Conservation (phyloP, 2,888 invertebrate species). For the Agapostemon virescens region DNA sequence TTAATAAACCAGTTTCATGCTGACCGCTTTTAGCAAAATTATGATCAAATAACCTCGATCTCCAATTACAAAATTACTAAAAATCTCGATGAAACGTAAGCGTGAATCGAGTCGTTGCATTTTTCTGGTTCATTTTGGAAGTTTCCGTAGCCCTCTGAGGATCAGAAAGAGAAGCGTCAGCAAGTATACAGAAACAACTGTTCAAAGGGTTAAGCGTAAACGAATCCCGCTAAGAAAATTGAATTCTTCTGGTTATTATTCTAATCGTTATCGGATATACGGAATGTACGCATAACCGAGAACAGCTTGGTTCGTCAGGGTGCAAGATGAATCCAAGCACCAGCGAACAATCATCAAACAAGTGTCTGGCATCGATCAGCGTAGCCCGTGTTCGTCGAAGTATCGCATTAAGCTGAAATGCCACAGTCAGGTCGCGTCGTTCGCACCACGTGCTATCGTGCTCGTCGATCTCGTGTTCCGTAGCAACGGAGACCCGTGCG, state of each 20-base stretch:
- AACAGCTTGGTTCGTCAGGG: neutral
- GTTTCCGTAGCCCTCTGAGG: too few species aligned
- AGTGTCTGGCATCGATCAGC: conserved; percentile 8
- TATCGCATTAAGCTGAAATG: conserved; percentile 17
- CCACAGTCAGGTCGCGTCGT: conserved; percentile 13
- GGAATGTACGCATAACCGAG: neutral
- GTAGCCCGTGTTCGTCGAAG: neutral
- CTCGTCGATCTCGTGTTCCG: neutral
- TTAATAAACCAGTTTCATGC: neutral
- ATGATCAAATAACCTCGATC: neutral
- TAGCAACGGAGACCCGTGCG: conserved; percentile 6
- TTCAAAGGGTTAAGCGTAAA: neutral
- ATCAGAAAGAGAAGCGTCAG: neutral
- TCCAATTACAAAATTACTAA: neutral
- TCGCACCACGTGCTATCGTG: neutral
- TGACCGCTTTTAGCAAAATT: too few species aligned
- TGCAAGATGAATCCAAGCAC: neutral
- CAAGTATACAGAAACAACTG: neutral
- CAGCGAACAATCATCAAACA: neutral
- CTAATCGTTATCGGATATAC: too few species aligned
- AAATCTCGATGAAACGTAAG: too few species aligned
- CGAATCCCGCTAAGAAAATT: neutral
- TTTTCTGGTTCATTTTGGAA: too few species aligned
- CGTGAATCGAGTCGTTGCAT: too few species aligned
- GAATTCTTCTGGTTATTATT: neutral